These are phyloP conservation scores for Coregonus ussuriensis DNA, from an alignment of 2,797 vertebrate genomes.

Conservation along the genomic window DNA sequence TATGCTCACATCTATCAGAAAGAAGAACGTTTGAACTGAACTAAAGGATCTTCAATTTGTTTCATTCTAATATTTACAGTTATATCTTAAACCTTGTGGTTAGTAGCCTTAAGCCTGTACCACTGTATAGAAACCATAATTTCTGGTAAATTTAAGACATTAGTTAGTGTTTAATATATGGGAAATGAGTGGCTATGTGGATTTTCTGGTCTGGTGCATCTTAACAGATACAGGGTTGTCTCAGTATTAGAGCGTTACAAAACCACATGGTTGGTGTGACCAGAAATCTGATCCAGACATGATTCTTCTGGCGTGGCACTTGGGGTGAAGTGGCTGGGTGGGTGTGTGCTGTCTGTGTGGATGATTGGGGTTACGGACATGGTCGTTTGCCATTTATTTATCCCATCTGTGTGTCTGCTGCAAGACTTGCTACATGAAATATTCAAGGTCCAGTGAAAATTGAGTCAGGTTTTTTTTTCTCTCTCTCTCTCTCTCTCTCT, in stretches of 20 bases:
- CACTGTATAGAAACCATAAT: too few relatives aligned
- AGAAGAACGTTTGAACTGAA: background rate
- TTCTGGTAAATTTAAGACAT: background rate
- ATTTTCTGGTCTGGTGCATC: conserved; percentile 18
- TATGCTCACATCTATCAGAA: background rate
- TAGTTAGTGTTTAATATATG: background rate
- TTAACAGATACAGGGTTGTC: conserved; percentile 34
- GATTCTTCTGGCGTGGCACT: conserved; percentile 62
- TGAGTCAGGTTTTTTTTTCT: conserved; percentile 36
- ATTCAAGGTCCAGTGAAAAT: conserved; percentile 83
- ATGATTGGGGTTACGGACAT: conserved; percentile 47
- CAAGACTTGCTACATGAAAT: conserved; percentile 74
- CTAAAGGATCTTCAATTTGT: background rate
- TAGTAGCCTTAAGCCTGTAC: background rate
- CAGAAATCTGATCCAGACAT: conserved; percentile 76
- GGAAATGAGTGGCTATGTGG: background rate
- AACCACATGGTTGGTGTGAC: conserved; percentile 69
- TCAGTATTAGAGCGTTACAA: conserved; percentile 58
- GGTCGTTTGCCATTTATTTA: conserved; percentile 64
- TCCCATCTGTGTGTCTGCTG: conserved; percentile 66
- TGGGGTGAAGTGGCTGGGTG: conserved; percentile 50
- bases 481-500: conserved; percentile 50
- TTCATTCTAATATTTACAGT: background rate
- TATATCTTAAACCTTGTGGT: background rate
- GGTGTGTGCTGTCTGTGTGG: conserved; percentile 3